These are phyloP conservation scores for Hoplodrina blanda DNA, from an alignment of 2,888 invertebrate genomes.

Conservation along the genomic window DNA sequence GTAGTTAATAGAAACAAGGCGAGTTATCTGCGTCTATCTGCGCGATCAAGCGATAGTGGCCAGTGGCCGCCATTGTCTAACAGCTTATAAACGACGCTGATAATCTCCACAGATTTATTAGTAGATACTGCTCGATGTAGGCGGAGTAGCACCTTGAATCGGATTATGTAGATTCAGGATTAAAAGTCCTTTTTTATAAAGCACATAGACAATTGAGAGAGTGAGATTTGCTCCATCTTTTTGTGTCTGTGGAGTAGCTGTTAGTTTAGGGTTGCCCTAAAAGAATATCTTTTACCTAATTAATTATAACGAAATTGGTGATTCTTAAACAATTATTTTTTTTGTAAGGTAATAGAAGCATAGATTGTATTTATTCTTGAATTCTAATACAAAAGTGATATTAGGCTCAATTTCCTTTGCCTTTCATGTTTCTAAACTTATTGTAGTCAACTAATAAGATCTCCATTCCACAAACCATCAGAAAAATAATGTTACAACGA, in stretches of 20 bases:
- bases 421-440: constrained; percentile 1
- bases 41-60: constrained; percentile 45
- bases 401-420: not conserved
- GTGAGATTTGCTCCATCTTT: no score
- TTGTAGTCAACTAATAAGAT: not conserved
- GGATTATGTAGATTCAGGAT: constrained; percentile 30
- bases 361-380: no score
- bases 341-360: no score
- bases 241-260: no score
- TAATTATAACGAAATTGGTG: no score
- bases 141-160: not conserved
- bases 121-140: constrained; percentile 31
- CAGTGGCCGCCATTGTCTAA: constrained; percentile 58
- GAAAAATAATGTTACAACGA: no score
- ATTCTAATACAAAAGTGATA: no score
- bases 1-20: constrained; percentile 58
- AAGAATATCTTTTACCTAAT: no score
- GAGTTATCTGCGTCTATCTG: constrained; percentile 54
- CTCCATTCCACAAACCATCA: no score
- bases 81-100: constrained; percentile 59
- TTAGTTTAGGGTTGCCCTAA: no score
- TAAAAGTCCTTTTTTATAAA: constrained; percentile 15
- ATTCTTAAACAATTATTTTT: no score
- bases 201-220: not conserved
- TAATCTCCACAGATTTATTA: constrained; percentile 58